These are phyloP conservation scores for Natrix natrix DNA, from an alignment of 2,797 vertebrate genomes.

Conservation along the genomic window DNA sequence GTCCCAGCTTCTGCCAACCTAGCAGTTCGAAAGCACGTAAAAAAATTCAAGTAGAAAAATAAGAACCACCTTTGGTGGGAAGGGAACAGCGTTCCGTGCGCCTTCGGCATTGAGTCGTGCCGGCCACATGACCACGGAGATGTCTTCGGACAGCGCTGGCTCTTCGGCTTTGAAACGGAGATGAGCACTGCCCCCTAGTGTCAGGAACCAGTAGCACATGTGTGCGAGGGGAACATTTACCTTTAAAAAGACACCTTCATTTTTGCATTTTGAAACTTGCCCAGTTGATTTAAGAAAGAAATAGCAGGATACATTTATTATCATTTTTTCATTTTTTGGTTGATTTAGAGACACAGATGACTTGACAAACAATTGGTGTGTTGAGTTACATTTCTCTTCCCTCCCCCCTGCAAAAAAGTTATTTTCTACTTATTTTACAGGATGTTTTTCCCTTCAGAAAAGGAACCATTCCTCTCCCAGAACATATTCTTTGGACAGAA, in stretches of 20 bases:
- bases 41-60: no score
- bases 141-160: no score
- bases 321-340: background rate
- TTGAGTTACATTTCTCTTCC: background rate
- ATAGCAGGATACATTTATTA: background rate
- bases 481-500: background rate
- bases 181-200: no score
- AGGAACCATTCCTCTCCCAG: background rate
- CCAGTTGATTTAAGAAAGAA: background rate
- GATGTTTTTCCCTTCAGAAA: background rate
- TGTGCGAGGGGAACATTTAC: no score
- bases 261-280: background rate
- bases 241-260: background rate
- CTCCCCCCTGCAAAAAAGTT: background rate
- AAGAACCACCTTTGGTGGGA: no score
- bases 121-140: no score
- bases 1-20: no score
- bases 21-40: no score
- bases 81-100: no score
- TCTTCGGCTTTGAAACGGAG: no score
- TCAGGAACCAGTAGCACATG: no score
- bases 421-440: background rate
- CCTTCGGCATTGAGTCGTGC: no score
- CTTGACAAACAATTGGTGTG: background rate
- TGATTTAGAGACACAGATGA: background rate